These are phyloP conservation scores for Sebastes goodei DNA, from an alignment of 2,797 vertebrate species.

Conservation along the genomic window DNA sequence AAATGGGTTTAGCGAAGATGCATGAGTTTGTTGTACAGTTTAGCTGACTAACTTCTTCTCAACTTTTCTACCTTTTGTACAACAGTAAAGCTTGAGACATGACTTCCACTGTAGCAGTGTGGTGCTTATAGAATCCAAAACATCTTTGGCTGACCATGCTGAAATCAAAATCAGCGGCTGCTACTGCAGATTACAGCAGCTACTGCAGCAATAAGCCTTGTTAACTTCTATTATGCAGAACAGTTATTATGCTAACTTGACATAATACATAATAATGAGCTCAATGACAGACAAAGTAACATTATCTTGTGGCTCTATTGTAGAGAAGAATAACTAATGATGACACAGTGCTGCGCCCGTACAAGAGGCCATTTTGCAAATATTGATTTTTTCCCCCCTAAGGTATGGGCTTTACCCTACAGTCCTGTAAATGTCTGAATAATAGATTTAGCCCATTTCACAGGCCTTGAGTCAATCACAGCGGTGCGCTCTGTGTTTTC, in stretches of 20 bases:
- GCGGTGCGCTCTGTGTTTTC: slow-evolving; percentile 47
- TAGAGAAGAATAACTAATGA: slow-evolving; percentile 11
- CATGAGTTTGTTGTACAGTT: neutral
- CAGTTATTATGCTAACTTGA: neutral
- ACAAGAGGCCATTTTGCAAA: slow-evolving; percentile 27
- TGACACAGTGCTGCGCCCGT: neutral
- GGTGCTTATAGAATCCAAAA: neutral
- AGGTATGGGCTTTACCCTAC: slow-evolving; percentile 1
- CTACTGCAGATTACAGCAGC: neutral
- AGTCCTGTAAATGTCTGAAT: slow-evolving; percentile 47
- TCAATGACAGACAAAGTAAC: neutral
- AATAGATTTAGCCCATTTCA: slow-evolving; percentile 60
- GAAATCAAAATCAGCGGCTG: neutral
- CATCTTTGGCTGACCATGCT: neutral
- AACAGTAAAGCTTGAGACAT: neutral
- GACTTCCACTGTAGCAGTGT: neutral
- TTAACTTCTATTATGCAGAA: neutral
- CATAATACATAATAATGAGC: neutral
- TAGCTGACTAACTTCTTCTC: too few species aligned
- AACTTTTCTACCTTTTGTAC: neutral
- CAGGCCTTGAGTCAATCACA: slow-evolving; percentile 57
- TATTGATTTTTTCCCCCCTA: slow-evolving; percentile 23
- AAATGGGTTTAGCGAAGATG: neutral
- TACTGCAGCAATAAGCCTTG: neutral
- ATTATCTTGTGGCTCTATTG: neutral